A percentile compares a stretch with the other conserved stretches of the same genome.
Evolutionary conservation across 2,113 vertebrate genomes (phyloP).

Genomic region (Nyctereutes procyonoides): DNA sequence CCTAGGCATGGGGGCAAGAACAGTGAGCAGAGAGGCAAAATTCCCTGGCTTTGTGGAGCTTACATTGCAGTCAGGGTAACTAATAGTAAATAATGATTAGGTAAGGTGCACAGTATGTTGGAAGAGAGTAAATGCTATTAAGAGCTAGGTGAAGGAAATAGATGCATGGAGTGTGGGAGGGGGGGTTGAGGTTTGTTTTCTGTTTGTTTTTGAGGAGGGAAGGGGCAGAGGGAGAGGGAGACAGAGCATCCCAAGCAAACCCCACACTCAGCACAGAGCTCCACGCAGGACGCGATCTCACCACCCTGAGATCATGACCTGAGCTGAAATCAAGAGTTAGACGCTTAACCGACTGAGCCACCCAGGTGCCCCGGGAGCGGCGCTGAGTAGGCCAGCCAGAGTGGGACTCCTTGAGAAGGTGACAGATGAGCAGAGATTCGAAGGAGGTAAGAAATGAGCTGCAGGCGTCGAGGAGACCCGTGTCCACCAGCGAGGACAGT

Average conservation of each 20-base stretch:
- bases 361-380: not conserved
- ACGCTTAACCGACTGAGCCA: not conserved
- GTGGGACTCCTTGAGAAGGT: not conserved
- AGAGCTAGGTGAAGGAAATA: not conserved
- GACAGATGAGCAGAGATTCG: not conserved
- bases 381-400: not conserved
- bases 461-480: not conserved
- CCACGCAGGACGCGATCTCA: not conserved
- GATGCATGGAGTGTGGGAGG: rapidly evolving
- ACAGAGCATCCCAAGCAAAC: not conserved
- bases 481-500: not conserved
- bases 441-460: not conserved
- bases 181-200: not conserved
- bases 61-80: not conserved
- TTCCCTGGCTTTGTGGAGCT: not conserved
- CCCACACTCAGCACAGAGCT: not conserved
- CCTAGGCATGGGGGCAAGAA: too few species aligned
- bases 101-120: not conserved
- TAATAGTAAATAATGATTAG: not conserved
- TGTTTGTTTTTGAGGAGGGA: not conserved
- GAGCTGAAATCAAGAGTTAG: not conserved
- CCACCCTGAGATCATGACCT: not conserved
- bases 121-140: not conserved
- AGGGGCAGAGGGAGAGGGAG: not conserved
- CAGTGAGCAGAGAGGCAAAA: not conserved